Percentiles rank a stretch among this genome's conserved stretches.
Conservation (phyloP, 2,888 invertebrate species). For the Drosophila trichaetosa region DNA sequence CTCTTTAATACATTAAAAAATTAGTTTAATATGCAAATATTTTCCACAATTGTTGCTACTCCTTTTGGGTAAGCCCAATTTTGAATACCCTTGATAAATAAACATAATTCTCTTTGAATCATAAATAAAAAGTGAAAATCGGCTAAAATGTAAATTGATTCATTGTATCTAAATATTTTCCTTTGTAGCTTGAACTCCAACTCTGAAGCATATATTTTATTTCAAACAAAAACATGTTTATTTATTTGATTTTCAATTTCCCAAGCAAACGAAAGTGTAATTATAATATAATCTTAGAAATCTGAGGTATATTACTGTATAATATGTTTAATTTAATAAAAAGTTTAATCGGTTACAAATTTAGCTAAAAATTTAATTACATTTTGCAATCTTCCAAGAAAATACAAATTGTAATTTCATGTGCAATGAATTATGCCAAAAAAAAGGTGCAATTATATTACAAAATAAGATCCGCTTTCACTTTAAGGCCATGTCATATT, state of each 20-base stretch:
- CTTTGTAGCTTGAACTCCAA: background rate
- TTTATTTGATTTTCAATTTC: background rate
- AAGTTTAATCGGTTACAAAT: background rate
- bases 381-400: background rate
- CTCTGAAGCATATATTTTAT: background rate
- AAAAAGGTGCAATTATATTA: background rate
- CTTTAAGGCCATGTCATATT: background rate
- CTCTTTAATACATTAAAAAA: background rate
- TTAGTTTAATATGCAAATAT: background rate
- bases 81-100: background rate
- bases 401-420: background rate
- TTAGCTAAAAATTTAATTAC: background rate
- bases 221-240: background rate
- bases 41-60: background rate
- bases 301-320: too few relatives aligned
- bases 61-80: background rate
- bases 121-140: background rate
- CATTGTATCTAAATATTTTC: background rate
- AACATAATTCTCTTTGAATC: background rate
- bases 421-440: background rate
- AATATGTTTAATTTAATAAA: too few relatives aligned
- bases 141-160: background rate
- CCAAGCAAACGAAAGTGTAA: too few relatives aligned
- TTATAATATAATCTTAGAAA: too few relatives aligned
- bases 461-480: background rate